Percentiles rank a stretch among this genome's conserved stretches.
phyloP scores from a whole-genome alignment of 1,140 invertebrate genomes.

The Stegodyphus mimosarum region DNA sequence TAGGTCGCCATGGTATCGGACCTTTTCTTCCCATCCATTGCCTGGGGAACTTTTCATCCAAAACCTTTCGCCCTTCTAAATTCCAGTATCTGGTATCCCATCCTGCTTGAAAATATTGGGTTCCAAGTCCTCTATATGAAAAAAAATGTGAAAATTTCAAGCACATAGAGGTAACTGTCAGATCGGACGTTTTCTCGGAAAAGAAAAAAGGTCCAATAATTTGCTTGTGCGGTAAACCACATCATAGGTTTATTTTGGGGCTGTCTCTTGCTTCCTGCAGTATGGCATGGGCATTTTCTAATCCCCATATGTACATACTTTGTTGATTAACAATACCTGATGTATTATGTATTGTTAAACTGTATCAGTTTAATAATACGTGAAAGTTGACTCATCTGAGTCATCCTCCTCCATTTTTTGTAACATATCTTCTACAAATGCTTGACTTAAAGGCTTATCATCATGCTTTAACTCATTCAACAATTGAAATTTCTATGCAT shows the following conservation, averaged over 20 bases:
- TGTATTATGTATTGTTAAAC: no score
- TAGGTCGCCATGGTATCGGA: background rate
- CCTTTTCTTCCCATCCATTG: background rate
- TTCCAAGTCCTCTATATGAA: background rate
- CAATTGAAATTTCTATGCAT: background rate
- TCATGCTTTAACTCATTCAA: background rate
- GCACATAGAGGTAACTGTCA: background rate
- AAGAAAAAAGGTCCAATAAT: background rate
- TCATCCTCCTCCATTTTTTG: background rate
- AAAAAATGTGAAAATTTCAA: slow-evolving; percentile 1
- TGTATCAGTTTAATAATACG: background rate
- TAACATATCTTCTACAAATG: background rate
- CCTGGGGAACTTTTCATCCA: background rate
- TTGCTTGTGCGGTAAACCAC: background rate
- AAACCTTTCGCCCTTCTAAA: background rate
- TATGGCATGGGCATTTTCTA: background rate
- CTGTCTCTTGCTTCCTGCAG: background rate
- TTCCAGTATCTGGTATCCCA: background rate
- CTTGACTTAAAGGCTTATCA: background rate
- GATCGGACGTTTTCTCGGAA: background rate
- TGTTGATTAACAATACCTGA: slow-evolving; percentile 1
- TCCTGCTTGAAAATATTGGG: background rate
- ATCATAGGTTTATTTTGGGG: background rate
- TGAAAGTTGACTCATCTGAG: background rate
- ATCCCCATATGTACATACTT: background rate